Conservation (phyloP, 1,140 invertebrate genomes). For the Grapholita molesta region DNA sequence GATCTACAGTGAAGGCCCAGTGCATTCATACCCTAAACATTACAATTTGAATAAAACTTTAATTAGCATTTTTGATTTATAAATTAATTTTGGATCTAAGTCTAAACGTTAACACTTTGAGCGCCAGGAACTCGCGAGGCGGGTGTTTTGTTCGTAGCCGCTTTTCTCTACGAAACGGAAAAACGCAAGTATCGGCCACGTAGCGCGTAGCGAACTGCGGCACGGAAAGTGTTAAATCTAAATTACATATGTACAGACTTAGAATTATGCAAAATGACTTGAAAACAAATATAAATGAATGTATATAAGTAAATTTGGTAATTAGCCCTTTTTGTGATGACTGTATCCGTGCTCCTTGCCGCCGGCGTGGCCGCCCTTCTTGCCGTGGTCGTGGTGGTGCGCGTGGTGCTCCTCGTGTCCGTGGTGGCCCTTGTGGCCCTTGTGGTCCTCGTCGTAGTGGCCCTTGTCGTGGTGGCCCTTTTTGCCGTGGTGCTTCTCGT, state of each 20-base stretch:
- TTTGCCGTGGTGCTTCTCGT: slow-evolving; percentile 85
- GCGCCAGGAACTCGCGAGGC: no score
- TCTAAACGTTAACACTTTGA: no score
- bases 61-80: neutral
- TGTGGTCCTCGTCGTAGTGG: slow-evolving; percentile 81
- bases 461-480: slow-evolving; percentile 86
- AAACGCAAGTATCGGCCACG: no score
- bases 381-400: slow-evolving; percentile 82
- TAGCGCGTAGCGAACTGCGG: no score
- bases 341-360: slow-evolving; percentile 82
- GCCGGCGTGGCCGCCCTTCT: slow-evolving; percentile 82
- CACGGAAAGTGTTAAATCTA: no score
- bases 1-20: no score
- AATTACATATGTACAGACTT: slow-evolving; percentile 7
- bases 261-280: slow-evolving; percentile 36
- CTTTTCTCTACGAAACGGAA: no score
- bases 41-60: neutral
- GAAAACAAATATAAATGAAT: slow-evolving; percentile 31
- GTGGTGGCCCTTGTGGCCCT: slow-evolving; percentile 80
- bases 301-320: slow-evolving; percentile 23
- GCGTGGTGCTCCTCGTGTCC: slow-evolving; percentile 83
- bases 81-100: slow-evolving; percentile 11
- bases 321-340: slow-evolving; percentile 71
- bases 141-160: no score
- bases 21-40: no score